Evolutionary conservation across 2,113 vertebrate genomes (phyloP).

Genomic region (Dromas ardeola): DNA sequence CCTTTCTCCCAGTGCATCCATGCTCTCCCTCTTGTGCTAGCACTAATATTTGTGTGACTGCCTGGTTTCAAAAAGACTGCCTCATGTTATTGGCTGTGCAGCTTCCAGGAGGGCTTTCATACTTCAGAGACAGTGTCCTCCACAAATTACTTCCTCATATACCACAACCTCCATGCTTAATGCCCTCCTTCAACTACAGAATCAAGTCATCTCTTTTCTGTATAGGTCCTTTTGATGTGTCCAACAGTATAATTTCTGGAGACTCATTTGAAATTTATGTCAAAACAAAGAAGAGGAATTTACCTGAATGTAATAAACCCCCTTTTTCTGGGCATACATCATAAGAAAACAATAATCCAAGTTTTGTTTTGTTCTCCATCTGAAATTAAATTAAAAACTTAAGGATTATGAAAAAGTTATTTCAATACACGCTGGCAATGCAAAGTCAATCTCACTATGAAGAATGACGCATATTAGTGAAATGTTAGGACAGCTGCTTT

Average conservation of each 20-base stretch:
- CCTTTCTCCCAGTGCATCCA: neutral
- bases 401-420: neutral
- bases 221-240: neutral
- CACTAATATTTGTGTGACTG: neutral
- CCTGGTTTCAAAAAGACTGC: neutral
- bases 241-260: neutral
- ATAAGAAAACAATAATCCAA: slow-evolving; percentile 98
- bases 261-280: neutral
- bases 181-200: neutral
- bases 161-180: neutral
- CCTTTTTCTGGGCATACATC: slow-evolving; percentile 98
- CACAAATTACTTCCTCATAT: neutral
- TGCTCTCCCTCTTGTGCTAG: neutral
- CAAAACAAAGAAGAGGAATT: neutral
- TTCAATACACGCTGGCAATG: neutral
- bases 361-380: slow-evolving; percentile 98
- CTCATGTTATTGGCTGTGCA: neutral
- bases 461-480: neutral
- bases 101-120: neutral
- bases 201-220: neutral
- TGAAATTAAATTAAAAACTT: slow-evolving; percentile 69
- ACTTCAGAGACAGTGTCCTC: neutral
- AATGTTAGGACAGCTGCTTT: slow-evolving; percentile 16
- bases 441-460: neutral
- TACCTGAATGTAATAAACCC: slow-evolving; percentile 97